These are phyloP conservation scores for Galleria mellonella DNA, from an alignment of 1,140 invertebrate genomes.

Conservation along the genomic window DNA sequence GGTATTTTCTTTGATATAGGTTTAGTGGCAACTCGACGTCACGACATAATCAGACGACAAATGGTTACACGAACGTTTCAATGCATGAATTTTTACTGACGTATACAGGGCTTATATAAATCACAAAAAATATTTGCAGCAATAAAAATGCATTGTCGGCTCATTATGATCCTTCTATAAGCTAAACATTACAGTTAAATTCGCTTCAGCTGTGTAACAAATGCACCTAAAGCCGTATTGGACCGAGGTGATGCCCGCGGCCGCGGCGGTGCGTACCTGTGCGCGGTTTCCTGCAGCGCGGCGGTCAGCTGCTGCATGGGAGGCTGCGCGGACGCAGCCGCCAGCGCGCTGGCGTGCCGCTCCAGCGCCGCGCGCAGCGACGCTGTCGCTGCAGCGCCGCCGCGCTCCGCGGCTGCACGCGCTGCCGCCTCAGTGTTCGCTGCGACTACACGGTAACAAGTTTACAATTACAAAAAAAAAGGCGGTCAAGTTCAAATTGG, in stretches of 20 bases:
- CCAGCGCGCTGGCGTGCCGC: constrained; percentile 63
- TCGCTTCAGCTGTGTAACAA: no score
- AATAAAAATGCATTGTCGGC: no score
- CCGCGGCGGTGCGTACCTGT: constrained; percentile 16
- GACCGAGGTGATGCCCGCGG: no score
- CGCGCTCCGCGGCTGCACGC: constrained; percentile 46
- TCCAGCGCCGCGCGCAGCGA: constrained; percentile 59
- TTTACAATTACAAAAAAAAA: not conserved
- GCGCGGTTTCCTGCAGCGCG: constrained; percentile 31
- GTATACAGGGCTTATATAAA: no score
- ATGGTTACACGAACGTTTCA: no score
- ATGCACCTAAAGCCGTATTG: no score
- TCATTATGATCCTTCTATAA: no score
- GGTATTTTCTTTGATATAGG: no score
- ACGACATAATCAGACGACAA: no score
- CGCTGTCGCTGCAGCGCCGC: constrained; percentile 31
- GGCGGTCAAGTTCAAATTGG: not conserved
- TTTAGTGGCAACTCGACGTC: no score
- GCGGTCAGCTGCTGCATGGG: constrained; percentile 19
- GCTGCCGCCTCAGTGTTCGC: constrained; percentile 47
- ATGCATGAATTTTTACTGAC: no score
- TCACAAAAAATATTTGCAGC: no score
- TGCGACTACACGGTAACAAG: constrained; percentile 20
- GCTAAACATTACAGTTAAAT: not conserved
- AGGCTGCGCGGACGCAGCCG: constrained; percentile 14